These are phyloP conservation scores for Stenchaetothrips biformis DNA, from an alignment of 2,888 invertebrate species.

Conservation along the genomic window DNA sequence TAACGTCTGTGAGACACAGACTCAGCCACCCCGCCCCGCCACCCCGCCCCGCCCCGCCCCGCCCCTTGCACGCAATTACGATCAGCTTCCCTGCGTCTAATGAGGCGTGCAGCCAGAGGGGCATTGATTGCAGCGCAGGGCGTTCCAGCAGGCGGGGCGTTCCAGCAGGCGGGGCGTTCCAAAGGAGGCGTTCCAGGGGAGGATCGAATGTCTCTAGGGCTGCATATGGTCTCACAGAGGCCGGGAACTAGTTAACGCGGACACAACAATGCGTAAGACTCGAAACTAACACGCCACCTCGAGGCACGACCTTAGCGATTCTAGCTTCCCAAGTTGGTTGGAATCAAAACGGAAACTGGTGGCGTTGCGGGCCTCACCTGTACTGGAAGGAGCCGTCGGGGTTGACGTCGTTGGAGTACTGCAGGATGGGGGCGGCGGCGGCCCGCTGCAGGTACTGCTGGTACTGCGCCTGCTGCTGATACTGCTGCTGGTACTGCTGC, in stretches of 20 bases:
- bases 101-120: neutral
- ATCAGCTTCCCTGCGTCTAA: conserved; percentile 11
- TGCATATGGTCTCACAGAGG: no score
- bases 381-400: conserved; percentile 35
- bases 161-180: neutral
- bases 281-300: neutral
- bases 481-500: no score
- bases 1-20: conserved; percentile 19
- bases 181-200: neutral
- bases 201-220: neutral
- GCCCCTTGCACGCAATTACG: conserved; percentile 13
- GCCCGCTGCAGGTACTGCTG: neutral
- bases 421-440: neutral
- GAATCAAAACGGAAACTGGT: no score
- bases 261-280: no score
- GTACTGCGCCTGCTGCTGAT: neutral
- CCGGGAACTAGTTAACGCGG: no score
- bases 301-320: neutral
- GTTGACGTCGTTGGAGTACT: conserved; percentile 32
- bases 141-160: neutral
- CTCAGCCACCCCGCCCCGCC: neutral
- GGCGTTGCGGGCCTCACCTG: conserved; percentile 27
- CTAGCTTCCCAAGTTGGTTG: no score
- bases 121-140: no score
- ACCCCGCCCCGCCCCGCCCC: neutral